phyloP scores from a whole-genome alignment of 2,113 vertebrate genomes.

The Terrapene triunguis region DNA sequence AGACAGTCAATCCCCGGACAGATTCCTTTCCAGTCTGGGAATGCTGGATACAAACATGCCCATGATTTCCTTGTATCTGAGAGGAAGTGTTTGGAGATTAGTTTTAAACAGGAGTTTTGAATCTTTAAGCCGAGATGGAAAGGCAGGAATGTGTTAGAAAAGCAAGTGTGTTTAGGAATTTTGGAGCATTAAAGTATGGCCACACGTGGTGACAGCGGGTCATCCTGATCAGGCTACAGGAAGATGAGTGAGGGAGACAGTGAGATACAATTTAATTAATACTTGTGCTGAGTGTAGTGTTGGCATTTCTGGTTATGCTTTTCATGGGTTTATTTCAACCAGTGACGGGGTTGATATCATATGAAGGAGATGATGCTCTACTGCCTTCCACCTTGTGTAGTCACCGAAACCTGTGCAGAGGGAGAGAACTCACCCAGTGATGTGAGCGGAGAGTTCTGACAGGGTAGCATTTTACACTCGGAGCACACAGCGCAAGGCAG shows the following conservation, averaged over 20 bases:
- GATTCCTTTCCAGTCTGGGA: not conserved
- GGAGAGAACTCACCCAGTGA: not conserved
- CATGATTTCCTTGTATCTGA: rapidly evolving
- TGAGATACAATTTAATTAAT: not conserved
- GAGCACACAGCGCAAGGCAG: not conserved
- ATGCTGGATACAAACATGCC: not conserved
- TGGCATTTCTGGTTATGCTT: not conserved
- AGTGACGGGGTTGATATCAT: not conserved
- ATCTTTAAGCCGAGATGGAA: not conserved
- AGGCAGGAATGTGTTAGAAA: not conserved
- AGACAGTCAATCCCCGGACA: not conserved
- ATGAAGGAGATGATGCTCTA: not conserved
- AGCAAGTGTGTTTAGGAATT: rapidly evolving
- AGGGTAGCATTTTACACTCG: not conserved
- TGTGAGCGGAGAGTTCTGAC: not conserved
- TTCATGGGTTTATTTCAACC: not conserved
- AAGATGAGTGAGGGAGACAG: not conserved
- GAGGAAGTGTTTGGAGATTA: not conserved
- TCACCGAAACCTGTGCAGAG: not conserved
- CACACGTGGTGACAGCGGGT: not conserved
- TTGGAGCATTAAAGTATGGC: not conserved
- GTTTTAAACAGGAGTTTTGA: not conserved
- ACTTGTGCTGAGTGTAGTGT: not conserved
- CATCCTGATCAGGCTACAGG: not conserved
- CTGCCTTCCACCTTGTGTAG: not conserved